Conservation (phyloP, 1,140 invertebrate species). For the Drosophila malerkotliana region DNA sequence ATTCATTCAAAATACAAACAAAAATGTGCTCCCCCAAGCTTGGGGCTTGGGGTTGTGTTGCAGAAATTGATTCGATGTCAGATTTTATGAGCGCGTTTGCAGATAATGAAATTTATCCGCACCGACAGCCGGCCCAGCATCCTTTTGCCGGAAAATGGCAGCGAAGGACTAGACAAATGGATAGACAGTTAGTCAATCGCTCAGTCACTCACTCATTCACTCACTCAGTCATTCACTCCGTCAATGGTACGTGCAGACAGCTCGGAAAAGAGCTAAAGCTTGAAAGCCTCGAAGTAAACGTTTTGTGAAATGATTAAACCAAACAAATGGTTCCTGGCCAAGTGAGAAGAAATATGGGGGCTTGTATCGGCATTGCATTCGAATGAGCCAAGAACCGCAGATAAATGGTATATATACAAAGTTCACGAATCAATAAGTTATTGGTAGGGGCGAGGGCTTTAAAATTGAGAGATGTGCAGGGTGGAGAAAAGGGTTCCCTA, state of each 20-base stretch:
- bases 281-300: background rate
- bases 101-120: slow-evolving; percentile 78
- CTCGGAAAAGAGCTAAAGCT: background rate
- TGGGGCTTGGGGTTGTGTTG: slow-evolving; percentile 21
- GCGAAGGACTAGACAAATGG: slow-evolving; percentile 23
- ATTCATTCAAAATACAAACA: slow-evolving; percentile 68
- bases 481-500: no score
- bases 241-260: slow-evolving; percentile 41
- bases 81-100: slow-evolving; percentile 73
- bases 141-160: background rate
- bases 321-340: slow-evolving; percentile 12
- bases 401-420: background rate
- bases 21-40: slow-evolving; percentile 44
- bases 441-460: no score
- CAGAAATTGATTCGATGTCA: slow-evolving; percentile 67
- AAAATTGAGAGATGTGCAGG: no score
- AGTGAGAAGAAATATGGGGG: slow-evolving; percentile 24
- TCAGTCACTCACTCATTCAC: slow-evolving; percentile 28
- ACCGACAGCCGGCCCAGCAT: slow-evolving; percentile 1
- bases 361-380: slow-evolving; percentile 16
- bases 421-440: background rate
- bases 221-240: slow-evolving; percentile 14
- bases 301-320: slow-evolving; percentile 24
- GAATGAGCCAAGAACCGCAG: background rate
- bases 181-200: slow-evolving; percentile 18